phyloP scores from a whole-genome alignment of 2,113 vertebrate species.

The Peromyscus maniculatus region DNA sequence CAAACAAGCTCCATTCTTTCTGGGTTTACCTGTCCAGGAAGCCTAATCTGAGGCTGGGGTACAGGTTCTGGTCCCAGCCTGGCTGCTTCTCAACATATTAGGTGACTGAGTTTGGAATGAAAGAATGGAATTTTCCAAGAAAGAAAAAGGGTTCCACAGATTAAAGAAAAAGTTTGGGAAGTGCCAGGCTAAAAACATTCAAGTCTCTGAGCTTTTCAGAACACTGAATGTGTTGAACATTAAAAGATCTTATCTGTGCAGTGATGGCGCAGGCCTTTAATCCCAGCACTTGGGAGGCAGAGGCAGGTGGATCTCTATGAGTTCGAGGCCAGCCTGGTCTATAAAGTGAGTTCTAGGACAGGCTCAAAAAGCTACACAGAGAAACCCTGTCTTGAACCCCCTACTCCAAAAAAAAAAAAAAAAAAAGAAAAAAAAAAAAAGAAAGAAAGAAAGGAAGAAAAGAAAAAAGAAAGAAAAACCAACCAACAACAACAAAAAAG shows the following conservation, averaged over 20 bases:
- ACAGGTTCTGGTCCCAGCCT: background rate
- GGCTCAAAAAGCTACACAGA: background rate
- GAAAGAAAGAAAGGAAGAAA: no score
- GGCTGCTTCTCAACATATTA: background rate
- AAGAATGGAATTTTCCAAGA: constrained; percentile 11
- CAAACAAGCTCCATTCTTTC: constrained; percentile 5
- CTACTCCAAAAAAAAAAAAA: background rate
- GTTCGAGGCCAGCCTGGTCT: background rate
- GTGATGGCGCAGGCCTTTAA: background rate
- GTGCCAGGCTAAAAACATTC: background rate
- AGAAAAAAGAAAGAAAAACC: no score
- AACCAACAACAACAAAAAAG: background rate
- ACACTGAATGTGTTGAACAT: background rate
- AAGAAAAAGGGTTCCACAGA: background rate
- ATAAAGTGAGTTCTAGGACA: background rate
- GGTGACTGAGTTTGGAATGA: background rate
- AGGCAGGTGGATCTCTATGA: background rate
- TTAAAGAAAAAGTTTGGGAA: background rate
- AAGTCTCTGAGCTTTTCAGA: background rate
- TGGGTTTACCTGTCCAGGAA: constrained; percentile 60
- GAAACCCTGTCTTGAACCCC: background rate
- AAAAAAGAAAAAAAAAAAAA: rapidly evolving
- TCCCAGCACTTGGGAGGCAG: background rate
- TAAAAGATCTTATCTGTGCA: background rate
- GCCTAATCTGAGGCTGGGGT: background rate